Base-by-base conservation (phyloP, 2,797 vertebrate genomes). In the Bradypodion ventrale region DNA sequence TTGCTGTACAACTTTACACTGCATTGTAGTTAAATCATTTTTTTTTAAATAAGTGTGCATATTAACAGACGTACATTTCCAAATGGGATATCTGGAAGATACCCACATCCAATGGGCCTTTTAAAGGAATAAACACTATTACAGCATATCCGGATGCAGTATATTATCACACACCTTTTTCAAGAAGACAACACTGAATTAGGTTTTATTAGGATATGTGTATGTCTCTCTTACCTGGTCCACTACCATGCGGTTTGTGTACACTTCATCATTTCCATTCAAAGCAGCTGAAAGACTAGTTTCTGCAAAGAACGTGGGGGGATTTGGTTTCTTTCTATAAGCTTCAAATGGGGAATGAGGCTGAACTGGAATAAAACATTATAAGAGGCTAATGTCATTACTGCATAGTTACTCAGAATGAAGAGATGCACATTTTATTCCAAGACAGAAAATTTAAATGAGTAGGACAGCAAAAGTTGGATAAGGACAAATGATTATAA, bases 211-310 rank as follows among this genome's bases (percentile, higher is more conserved):
- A 6, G 1, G 6, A 27, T 62, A 13, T 59, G 25, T 9, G 12
- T 23, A 15, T 69, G 32, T 2, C 60, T 37, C 84, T 70, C 90
- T 93, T 94, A 96, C 96, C 88, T 95, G 93, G 56, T 96, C 93
- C 63, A 95, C 93, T 9, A 96, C 95, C 96, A 97, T 95, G 79
- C 92, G 95, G 85, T 96, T 96, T 73, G 94, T 95, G 42, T 96
- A 97, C 16, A 97, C 94, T 91, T 97, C 95, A 91, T 97, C 97
- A 68, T 93, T 97, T 83, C 97, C 97, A 72, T 97, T 97, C 81
- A 97, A 95, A 96, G 97, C 93, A 27, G 96, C 94, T 66, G 97
- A 96, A 84, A 97, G 94, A 88, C 90, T 95, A 89, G 95, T 89
- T 82, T 96, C 92, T 59, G 96, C 94, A 75, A 96, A 95, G 40